Base-by-base conservation (phyloP, 2,113 vertebrate genomes). In the Enhydra lutris region DNA sequence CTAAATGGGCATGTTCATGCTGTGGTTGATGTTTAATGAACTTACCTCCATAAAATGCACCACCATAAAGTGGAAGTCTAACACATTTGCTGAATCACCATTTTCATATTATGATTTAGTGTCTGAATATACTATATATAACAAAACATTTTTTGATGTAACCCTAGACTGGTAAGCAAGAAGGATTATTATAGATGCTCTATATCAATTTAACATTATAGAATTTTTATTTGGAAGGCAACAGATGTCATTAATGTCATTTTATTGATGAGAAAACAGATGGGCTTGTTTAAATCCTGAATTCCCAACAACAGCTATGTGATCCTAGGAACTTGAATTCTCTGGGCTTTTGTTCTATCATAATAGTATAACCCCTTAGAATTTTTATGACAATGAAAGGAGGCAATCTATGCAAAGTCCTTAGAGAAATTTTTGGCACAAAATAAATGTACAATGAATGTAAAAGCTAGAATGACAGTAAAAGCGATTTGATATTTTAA, bases 21-120 rank as follows among this genome's bases (percentile, higher is more conserved):
- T 31, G 14, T 42, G 79, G n/a, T 91, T 84, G 52, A 80, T 86
- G n/a, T 78, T 93, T 93, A 88, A 86, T 81, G 63, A 15, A 59
- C 52, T 61, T 52, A 34, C 6, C 17, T 80, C 26, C 47, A 71
- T 73, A 95, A 96, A 86, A 93, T 24, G 2, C 65, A 86, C 20
- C 76, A 81, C 57, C 36, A 84, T 94, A 90, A 94, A 97, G 85
- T 65, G 57, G 47, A 76, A 81, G 14, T 61, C 6, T 78, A 93
- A 55, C 11, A 36, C 78, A n/a, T 59, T 73, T 96, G 82, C 81
- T 86, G 89, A 97, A 93, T 91, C 80, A 94, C 55, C 52, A 79
- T 59, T 61, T 93, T 93, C 21, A 88, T 76, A 42, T 80, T 94
- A 29, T 50, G 29, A 61, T 73, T 91, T 85, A 91, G 83, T 83